phyloP scores from a whole-genome alignment of 2,888 invertebrate genomes.

The Cosmorhoe ocellata region DNA sequence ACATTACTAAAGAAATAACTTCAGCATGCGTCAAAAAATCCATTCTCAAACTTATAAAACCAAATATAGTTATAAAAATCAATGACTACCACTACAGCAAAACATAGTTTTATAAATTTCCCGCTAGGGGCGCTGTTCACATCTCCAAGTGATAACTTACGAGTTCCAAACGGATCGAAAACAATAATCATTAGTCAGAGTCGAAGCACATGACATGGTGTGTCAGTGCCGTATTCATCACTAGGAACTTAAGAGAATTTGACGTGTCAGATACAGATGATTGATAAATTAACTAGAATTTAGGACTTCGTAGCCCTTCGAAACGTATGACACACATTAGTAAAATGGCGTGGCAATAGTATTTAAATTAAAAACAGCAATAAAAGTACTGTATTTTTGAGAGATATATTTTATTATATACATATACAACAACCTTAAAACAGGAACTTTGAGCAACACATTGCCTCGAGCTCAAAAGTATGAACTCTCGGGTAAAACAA shows the following conservation, averaged over 20 bases:
- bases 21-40: no score
- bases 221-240: constrained; percentile 23
- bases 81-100: no score
- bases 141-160: no score
- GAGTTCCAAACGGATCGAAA: no score
- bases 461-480: background rate
- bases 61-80: no score
- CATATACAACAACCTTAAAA: background rate
- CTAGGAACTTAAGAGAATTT: constrained; percentile 33
- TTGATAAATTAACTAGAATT: constrained; percentile 33
- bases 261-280: constrained; percentile 36
- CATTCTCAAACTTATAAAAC: no score
- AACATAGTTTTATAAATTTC: no score
- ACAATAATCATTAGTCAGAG: constrained; percentile 20
- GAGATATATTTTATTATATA: background rate
- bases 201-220: constrained; percentile 16
- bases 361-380: background rate
- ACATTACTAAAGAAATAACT: no score
- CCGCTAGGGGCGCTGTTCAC: no score
- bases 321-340: no score
- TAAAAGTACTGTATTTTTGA: no score
- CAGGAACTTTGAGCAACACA: background rate
- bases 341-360: no score
- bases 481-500: constrained; percentile 13
- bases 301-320: constrained; percentile 7